Base-by-base conservation (phyloP, 1,140 invertebrate genomes). In the Gonioctena quinquepunctata region DNA sequence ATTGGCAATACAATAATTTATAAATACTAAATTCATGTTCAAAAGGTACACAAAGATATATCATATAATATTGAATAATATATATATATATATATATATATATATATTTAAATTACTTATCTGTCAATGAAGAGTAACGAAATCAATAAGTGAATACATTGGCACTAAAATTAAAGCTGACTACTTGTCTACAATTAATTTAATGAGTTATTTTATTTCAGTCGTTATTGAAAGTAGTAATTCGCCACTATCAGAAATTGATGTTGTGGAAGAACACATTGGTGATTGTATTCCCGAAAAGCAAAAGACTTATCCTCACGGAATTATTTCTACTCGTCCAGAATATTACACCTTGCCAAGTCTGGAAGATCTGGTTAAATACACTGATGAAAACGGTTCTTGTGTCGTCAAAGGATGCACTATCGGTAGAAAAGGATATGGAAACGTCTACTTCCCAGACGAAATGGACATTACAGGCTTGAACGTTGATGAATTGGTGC, bases 401-500 rank as follows among this genome's bases (percentile, higher is more conserved):
- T 98, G 96, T 81, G 84, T 94, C 26, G 92, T 98, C 8, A 91
- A 94, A n/a, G 91, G 95, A 3, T 66, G 52, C 4, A 75, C 73
- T 16, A 87, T 99, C 59, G 96, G 96, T 0, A 87, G 97, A 13
- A 87, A 91, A 66, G 94, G 94, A 52, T 99, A 96, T 83, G 97
- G 98, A 21, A 95, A 93, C 83, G 93, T 99, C 0, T 94, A 89
- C 80, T 99, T 96, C 81, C 90, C 91, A 25, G 93, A 94, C 70
- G 88, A 90, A 21, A 91, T 97, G 69, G 93, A 98, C 83, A 91
- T 99, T n/a, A 89, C 92, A 21, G 92, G 92, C 6, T 77, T 99
- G 16, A 94, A 98, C 85, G 82, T 98, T 5, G 96, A 98, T 84
- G 91, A 94, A 75, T 89, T 95, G 16, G 89, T 88, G 8, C 91